Evolutionary conservation across 2,113 vertebrate genomes (phyloP).

Genomic region (Psettodes erumei): DNA sequence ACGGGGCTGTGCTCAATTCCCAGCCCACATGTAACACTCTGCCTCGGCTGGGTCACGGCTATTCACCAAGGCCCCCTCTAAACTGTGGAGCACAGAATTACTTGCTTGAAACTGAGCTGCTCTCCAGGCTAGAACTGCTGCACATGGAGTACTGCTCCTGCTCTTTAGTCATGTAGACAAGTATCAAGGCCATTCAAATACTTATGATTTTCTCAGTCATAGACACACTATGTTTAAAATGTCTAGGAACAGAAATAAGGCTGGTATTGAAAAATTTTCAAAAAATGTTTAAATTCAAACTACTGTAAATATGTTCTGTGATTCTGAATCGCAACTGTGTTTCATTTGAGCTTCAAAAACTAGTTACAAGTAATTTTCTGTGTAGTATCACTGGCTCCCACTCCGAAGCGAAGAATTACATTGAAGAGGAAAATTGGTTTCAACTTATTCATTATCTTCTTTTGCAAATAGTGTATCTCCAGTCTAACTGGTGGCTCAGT

Average conservation of each 20-base stretch:
- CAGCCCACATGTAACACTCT: slow-evolving; percentile 74
- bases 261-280: neutral
- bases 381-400: neutral
- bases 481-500: neutral
- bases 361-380: neutral
- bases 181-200: neutral
- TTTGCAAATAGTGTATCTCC: neutral
- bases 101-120: slow-evolving; percentile 43
- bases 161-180: slow-evolving; percentile 18
- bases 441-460: neutral
- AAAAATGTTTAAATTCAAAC: neutral
- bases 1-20: slow-evolving; percentile 80
- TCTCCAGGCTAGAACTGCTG: slow-evolving; percentile 15
- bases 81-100: slow-evolving; percentile 66
- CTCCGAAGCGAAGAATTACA: neutral
- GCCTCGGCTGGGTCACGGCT: slow-evolving; percentile 52
- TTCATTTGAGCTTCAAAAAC: neutral
- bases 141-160: neutral
- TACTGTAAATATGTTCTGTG: neutral
- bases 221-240: neutral
- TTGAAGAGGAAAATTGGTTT: neutral
- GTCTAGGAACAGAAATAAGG: neutral
- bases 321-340: neutral
- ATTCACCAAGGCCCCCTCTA: slow-evolving; percentile 54
- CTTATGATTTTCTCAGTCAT: neutral